Evolutionary conservation across 2,888 invertebrate genomes (phyloP).

Genomic region (Uloborus plumipes): DNA sequence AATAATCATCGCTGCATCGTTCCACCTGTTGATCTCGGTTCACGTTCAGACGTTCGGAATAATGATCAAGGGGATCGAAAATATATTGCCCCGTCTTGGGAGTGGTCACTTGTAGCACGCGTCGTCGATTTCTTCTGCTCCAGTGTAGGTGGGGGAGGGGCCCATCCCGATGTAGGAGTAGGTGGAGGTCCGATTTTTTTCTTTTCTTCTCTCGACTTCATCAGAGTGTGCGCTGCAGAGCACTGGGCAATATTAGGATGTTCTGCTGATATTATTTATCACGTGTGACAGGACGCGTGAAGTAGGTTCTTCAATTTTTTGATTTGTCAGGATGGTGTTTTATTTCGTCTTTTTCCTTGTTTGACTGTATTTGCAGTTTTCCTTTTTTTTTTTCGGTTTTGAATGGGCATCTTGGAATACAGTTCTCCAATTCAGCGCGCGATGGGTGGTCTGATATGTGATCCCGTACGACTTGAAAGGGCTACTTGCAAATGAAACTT

Average conservation of each 20-base stretch:
- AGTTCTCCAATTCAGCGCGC: constrained; percentile 48
- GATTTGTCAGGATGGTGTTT: no score
- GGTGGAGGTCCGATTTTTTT: constrained; percentile 50
- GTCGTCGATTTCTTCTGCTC: constrained; percentile 26
- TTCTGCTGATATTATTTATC: constrained; percentile 31
- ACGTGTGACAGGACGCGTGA: constrained; percentile 26
- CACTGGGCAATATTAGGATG: constrained; percentile 6
- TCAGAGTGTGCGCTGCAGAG: neutral
- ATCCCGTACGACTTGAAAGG: neutral
- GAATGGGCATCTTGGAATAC: constrained; percentile 1
- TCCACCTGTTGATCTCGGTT: constrained; percentile 35
- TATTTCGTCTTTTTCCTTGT: no score
- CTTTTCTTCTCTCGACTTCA: constrained; percentile 22
- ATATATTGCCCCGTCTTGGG: constrained; percentile 13
- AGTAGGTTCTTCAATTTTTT: no score
- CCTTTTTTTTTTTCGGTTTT: no score
- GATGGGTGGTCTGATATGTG: constrained; percentile 41
- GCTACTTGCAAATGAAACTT: no score
- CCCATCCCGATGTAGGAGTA: constrained; percentile 47
- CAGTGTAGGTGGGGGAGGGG: constrained; percentile 51
- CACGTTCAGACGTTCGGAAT: constrained; percentile 7
- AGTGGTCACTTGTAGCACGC: constrained; percentile 55
- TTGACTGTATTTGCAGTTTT: no score
- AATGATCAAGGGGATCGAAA: neutral
- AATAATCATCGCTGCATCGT: constrained; percentile 21